Conservation (phyloP, 2,113 vertebrate species). For the Gymnarchus niloticus region DNA sequence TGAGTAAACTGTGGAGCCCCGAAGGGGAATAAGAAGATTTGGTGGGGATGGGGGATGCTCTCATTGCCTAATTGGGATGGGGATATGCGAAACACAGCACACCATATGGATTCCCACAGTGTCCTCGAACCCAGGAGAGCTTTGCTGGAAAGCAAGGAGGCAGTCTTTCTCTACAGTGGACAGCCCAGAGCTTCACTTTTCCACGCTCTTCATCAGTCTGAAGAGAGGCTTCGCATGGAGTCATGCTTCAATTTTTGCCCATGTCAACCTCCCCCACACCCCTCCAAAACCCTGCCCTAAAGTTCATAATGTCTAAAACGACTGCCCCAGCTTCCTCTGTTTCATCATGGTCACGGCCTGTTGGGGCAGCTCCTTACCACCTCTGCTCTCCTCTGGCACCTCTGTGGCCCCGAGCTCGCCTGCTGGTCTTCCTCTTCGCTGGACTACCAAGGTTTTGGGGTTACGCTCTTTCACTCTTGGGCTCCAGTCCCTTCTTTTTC, state of each 20-base stretch:
- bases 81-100: slow-evolving; percentile 40
- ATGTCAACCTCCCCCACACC: slow-evolving; percentile 33
- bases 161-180: not conserved
- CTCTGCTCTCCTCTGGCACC: not conserved
- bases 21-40: too few species aligned
- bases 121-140: too few species aligned
- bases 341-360: slow-evolving; percentile 2
- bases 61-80: slow-evolving; percentile 50
- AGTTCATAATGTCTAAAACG: slow-evolving; percentile 50
- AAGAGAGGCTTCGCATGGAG: slow-evolving; percentile 45
- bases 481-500: not conserved
- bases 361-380: not conserved
- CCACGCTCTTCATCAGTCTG: slow-evolving; percentile 34
- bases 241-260: slow-evolving; percentile 44
- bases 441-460: too few species aligned
- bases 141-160: too few species aligned
- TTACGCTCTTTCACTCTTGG: not conserved
- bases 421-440: not conserved
- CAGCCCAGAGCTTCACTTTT: not conserved
- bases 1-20: too few species aligned
- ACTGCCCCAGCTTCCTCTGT: slow-evolving; percentile 26
- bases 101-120: too few species aligned
- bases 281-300: not conserved
- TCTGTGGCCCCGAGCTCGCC: not conserved
- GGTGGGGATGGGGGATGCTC: too few species aligned